These are phyloP conservation scores for Candoia aspera DNA, from an alignment of 2,113 vertebrate genomes.

Conservation along the genomic window DNA sequence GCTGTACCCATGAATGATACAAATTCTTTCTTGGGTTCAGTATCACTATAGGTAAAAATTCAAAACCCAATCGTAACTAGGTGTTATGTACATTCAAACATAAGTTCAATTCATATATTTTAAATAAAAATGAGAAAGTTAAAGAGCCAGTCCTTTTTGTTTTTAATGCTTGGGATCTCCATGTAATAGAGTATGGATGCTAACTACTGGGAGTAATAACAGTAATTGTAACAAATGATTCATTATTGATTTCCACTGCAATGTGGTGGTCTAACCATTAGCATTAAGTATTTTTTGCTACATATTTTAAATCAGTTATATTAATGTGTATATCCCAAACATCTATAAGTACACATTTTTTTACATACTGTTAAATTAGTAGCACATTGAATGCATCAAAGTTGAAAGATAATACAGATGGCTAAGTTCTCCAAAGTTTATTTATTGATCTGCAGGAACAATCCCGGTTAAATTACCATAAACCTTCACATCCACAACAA, in stretches of 20 bases:
- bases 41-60: not conserved
- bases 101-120: not conserved
- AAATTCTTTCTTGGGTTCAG: constrained; percentile 21
- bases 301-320: constrained; percentile 7
- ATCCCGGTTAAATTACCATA: constrained; percentile 72
- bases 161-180: not conserved
- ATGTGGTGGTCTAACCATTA: not conserved
- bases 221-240: constrained; percentile 4
- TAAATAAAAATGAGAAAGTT: not conserved
- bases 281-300: not conserved
- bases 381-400: constrained; percentile 45
- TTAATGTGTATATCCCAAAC: not conserved
- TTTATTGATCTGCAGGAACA: constrained; percentile 70
- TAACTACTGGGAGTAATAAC: constrained; percentile 5
- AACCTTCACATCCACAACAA: constrained; percentile 69
- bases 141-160: not conserved
- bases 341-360: constrained; percentile 40
- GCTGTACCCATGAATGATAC: too few species aligned
- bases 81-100: not conserved
- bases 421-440: constrained; percentile 69
- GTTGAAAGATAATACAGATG: constrained; percentile 59
- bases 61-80: constrained; percentile 41
- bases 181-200: not conserved
- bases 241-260: not conserved
- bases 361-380: constrained; percentile 31